phyloP scores from a whole-genome alignment of 1,140 invertebrate genomes.

The Drosophila ogumai region DNA sequence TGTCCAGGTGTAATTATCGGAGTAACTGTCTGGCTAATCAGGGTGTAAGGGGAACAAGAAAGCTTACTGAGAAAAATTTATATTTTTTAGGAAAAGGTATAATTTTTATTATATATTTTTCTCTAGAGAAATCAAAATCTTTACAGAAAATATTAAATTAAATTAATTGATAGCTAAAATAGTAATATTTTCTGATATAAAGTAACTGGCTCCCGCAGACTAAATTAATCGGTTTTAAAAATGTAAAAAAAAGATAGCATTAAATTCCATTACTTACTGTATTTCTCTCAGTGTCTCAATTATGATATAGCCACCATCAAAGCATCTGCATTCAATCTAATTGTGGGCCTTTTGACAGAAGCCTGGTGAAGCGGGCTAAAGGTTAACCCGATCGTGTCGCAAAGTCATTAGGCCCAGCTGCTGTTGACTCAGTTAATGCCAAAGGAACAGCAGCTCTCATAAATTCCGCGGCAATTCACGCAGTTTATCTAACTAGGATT shows the following conservation, averaged over 20 bases:
- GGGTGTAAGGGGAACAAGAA: constrained; percentile 21
- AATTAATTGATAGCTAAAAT: background rate
- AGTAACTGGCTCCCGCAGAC: background rate
- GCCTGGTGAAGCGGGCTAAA: background rate
- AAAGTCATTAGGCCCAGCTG: constrained; percentile 68
- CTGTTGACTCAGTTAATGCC: constrained; percentile 50
- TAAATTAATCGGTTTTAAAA: background rate
- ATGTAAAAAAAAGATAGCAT: background rate
- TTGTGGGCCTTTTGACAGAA: constrained; percentile 14
- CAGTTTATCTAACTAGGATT: constrained; percentile 71
- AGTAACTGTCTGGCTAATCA: constrained; percentile 44
- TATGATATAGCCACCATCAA: constrained; percentile 30
- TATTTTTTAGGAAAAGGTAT: background rate
- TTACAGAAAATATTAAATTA: background rate
- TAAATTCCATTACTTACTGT: background rate
- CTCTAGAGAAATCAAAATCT: background rate
- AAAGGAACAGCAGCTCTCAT: constrained; percentile 28
- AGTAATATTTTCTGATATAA: background rate
- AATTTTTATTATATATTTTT: background rate
- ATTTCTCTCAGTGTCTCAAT: constrained; percentile 20
- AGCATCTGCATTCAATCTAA: constrained; percentile 33
- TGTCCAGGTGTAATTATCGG: constrained; percentile 47
- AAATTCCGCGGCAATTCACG: constrained; percentile 63
- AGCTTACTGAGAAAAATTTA: background rate
- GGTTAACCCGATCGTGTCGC: constrained; percentile 27